Evolutionary conservation across 2,797 vertebrate genomes (phyloP), one percentile per base, ranked within the genome.

Genomic region (Silurus aristotelis): DNA sequence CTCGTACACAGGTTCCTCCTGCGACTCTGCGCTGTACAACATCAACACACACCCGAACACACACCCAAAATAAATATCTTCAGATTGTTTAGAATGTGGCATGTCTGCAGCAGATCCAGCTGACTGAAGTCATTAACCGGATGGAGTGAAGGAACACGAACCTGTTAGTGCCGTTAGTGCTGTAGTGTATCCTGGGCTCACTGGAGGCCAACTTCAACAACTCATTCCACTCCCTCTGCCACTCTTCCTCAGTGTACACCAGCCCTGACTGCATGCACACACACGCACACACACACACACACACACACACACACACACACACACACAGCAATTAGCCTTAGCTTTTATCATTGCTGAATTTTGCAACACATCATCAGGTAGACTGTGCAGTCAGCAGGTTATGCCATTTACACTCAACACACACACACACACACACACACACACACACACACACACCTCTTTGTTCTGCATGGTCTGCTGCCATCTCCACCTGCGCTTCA

Each of bases 221-320:
- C 88, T 99, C 98, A 0, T 98, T 97, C 98, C 98, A 99, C 90
- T 99, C 98, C 88, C 97, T 98, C 94, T 98, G 98, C 98, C 98
- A 99, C 89, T 99, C 98, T 27, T 99, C 98, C 89, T 99, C 98
- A 0, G 97, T 99, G 94, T 99, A 99, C 73, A 99, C 96, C 77
- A 99, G 94, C 0, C 98, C 98, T 0, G 98, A 99, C 98, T 99
- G 92, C 73, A 27, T 60, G 61, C 22, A 80, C n/a, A 63, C 86
- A 84, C 80, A 87, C 83, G 55, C 66, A 85, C 75, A 63, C 80
- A 89, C 85, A 84, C 67, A 43, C 17, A 48, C 38, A 25, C 25
- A 12, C 10, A 15, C 10, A 86, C 93, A 75, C 75, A 99, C 98
- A 84, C 86, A 82, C 97, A 52, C 48, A 52, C 48, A 48, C 48